Percentiles rank a stretch among this genome's conserved stretches.
Conservation (phyloP, 2,113 vertebrate genomes). For the Clarias gariepinus region DNA sequence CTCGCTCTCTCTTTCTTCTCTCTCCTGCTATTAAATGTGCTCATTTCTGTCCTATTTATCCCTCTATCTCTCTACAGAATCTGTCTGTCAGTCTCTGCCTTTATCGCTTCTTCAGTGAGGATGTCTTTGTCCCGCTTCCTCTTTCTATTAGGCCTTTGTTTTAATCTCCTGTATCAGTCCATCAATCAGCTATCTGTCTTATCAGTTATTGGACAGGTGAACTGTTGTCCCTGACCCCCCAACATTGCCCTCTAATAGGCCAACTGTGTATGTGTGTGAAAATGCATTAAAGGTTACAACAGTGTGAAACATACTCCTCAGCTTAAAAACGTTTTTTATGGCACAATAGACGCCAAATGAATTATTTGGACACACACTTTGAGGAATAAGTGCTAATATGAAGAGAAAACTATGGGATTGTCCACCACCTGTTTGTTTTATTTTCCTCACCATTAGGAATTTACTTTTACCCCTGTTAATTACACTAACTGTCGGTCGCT, state of each 20-base stretch:
- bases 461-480: too few relatives aligned
- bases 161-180: conserved; percentile 27
- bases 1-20: neutral
- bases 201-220: conserved; percentile 19
- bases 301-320: neutral
- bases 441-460: too few relatives aligned
- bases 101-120: conserved; percentile 13
- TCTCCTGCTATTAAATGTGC: conserved; percentile 11
- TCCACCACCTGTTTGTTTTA: too few relatives aligned
- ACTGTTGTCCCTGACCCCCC: neutral
- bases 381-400: too few relatives aligned
- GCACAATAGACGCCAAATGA: neutral
- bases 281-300: neutral
- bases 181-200: conserved; percentile 42
- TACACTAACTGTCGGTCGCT: too few relatives aligned
- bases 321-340: neutral
- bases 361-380: too few relatives aligned
- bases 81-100: neutral
- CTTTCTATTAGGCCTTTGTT: conserved; percentile 32
- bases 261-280: neutral
- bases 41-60: neutral
- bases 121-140: neutral
- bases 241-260: neutral
- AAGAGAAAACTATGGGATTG: too few relatives aligned
- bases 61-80: conserved; percentile 17